These are phyloP conservation scores for Listrodromus nycthemerus DNA, from an alignment of 2,888 invertebrate species.

Conservation along the genomic window DNA sequence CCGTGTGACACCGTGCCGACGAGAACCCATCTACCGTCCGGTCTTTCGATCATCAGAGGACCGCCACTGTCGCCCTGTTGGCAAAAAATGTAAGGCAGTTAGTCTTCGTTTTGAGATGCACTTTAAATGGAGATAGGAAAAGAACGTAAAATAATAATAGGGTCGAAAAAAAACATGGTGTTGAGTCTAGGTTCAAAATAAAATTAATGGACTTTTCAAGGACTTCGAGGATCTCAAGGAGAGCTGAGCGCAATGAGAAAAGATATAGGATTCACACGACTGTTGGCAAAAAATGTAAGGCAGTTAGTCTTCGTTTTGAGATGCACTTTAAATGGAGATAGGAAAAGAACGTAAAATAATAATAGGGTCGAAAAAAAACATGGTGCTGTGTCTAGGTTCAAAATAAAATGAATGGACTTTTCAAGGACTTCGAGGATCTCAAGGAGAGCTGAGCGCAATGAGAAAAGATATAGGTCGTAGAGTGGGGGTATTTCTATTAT, in stretches of 20 bases:
- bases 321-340: not conserved
- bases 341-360: not conserved
- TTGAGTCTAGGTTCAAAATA: too few species aligned
- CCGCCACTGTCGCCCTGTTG: conserved; percentile 96
- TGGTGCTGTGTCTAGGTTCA: too few species aligned
- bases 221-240: too few species aligned
- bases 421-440: too few species aligned
- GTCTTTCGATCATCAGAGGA: conserved; percentile 92
- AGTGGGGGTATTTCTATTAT: not conserved
- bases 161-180: too few species aligned
- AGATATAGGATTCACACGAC: too few species aligned
- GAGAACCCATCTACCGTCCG: conserved; percentile 94
- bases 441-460: too few species aligned
- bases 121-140: not conserved
- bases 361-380: too few species aligned
- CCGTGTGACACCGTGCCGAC: conserved; percentile 97
- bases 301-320: not conserved
- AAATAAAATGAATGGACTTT: too few species aligned
- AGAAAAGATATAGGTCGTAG: not conserved
- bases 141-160: not conserved
- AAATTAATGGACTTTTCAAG: too few species aligned
- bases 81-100: not conserved
- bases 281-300: conserved; percentile 81
- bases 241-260: too few species aligned
- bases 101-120: not conserved